Base-by-base conservation (phyloP, 2,797 vertebrate species). In the Darevskia nairensis region DNA sequence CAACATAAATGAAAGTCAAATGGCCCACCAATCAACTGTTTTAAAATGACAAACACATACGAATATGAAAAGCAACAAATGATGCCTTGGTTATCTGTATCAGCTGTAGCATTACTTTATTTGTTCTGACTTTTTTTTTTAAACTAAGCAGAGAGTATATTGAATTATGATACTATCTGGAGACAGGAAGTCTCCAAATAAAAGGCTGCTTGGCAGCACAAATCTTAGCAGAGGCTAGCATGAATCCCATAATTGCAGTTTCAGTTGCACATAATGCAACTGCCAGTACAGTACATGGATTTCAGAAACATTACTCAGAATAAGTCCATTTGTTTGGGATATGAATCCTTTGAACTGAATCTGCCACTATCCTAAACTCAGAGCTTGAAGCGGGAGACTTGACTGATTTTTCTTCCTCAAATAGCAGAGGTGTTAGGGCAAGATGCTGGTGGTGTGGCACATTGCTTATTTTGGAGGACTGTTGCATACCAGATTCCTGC, bases 161-260 rank as follows among this genome's bases (percentile, higher is more conserved):
- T 86, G 85, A 80, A 50, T 80, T 80, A 80, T 80, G 55, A 32
- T 82, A 27, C 17, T 27, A 19, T 32, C 55, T 64, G 29, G 69
- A 87, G 55, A 75, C 50, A 75, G 21, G 55, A 82, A 81, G 79
- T 75, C 86, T 82, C 55, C 11, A n/a, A 82, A n/a, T 7, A 27
- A 87, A 75, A 82, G 39, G 25, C 55, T 82, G 39, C 71, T 82
- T 19, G n/a, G 69, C 27, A 81, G 23, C 19, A 79, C 59, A 39
- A 81, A n/a, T 44, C 78, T 74, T 7, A 81, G 21, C 41, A 82
- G 25, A 80, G 66, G 11, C 46, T 19, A 87, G 39, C 59, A 66
- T 82, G 86, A 23, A 32, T 61, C n/a, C 7, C 69, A 46, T 75
- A 82, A 87, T 32, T 46, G 55, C 41, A 25, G 61, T 46, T 25